phyloP scores from a whole-genome alignment of 2,113 vertebrate genomes.

The Neodontobutis hainanensis region DNA sequence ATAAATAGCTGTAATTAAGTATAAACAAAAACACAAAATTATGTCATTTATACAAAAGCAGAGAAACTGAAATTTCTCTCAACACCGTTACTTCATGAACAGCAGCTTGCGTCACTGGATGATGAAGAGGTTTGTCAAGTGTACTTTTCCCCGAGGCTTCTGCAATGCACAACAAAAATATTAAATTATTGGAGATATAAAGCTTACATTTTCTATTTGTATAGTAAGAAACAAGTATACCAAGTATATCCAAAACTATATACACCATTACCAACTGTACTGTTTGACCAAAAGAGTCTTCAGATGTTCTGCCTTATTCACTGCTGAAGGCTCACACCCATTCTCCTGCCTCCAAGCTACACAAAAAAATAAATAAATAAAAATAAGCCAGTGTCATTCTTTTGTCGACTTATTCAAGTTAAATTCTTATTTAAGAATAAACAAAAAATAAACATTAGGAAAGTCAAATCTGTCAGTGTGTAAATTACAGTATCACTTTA shows the following conservation, averaged over 20 bases:
- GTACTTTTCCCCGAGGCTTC: background rate
- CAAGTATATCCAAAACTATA: background rate
- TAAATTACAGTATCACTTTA: background rate
- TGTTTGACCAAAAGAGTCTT: background rate
- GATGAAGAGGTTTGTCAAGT: too few species aligned
- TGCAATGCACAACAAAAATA: background rate
- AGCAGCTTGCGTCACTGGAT: too few species aligned
- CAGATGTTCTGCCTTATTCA: background rate
- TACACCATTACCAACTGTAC: background rate
- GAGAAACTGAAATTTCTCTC: background rate
- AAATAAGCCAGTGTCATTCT: conserved; percentile 14
- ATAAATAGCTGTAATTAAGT: background rate
- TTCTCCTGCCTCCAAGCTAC: conserved; percentile 19
- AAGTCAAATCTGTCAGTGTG: too few species aligned
- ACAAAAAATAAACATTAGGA: too few species aligned
- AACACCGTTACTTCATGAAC: too few species aligned
- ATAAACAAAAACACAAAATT: background rate
- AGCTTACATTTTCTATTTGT: background rate
- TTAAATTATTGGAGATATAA: background rate
- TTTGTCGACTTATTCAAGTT: background rate
- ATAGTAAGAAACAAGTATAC: background rate
- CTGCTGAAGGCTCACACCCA: background rate
- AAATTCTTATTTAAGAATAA: background rate
- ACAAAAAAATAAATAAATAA: conserved; percentile 50
- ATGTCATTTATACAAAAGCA: background rate